Evolutionary conservation across 2,888 invertebrate species (phyloP).

Genomic region (Pristionchus fissidentatus): DNA sequence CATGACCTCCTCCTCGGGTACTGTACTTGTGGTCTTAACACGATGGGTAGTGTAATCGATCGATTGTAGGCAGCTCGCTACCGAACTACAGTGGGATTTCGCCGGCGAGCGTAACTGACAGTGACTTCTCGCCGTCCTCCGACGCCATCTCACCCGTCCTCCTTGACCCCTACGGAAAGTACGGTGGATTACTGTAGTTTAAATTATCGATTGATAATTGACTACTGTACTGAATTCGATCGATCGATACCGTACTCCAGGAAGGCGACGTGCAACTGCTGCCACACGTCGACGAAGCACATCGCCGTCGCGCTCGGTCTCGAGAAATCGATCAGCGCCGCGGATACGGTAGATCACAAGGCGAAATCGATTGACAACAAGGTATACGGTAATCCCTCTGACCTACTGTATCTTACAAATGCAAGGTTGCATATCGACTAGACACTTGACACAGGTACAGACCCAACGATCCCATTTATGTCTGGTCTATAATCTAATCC

Average conservation of each 20-base stretch:
- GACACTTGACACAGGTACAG: no score
- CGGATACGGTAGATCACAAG: slow-evolving; percentile 22
- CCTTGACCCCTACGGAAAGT: slow-evolving; percentile 28
- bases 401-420: not conserved
- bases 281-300: not conserved
- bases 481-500: not conserved
- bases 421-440: no score
- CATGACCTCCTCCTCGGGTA: slow-evolving; percentile 10
- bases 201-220: no score
- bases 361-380: slow-evolving; percentile 12
- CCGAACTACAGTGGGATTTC: slow-evolving; percentile 20
- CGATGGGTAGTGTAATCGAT: no score
- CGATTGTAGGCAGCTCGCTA: no score
- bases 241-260: not conserved
- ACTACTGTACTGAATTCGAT: not conserved
- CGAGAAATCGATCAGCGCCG: not conserved
- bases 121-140: slow-evolving; percentile 11
- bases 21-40: no score
- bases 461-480: not conserved
- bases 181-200: no score
- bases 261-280: slow-evolving; percentile 4
- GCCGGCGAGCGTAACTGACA: not conserved
- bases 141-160: no score
- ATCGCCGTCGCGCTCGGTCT: not conserved
- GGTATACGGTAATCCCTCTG: not conserved